Evolutionary conservation across 2,888 invertebrate species (phyloP), one percentile per base, ranked within the genome.

Genomic region (Nomada fabriciana): DNA sequence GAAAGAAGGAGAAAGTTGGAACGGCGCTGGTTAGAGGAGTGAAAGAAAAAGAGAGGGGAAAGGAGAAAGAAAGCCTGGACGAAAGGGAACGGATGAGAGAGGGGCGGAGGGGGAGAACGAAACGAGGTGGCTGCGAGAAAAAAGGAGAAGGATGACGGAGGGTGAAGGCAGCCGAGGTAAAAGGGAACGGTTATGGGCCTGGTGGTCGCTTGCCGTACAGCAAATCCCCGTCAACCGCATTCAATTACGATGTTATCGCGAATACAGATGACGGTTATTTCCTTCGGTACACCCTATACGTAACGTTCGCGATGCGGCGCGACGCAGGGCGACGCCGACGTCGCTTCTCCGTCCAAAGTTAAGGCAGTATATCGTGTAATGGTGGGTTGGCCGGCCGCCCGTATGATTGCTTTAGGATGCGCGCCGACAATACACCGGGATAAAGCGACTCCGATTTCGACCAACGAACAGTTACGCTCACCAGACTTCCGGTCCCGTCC

Each of bases 241-340:
- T 94, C 94, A 94, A 94, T 94, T 93, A 94, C 94, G 94, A 94
- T 94, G 93, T 93, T 94, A 94, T 94, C 94, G 93, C 93, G 94
- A 93, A 94, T 94, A 94, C 93, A 93, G 94, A 94, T 94, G 94
- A 94, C 94, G 93, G 94, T 93, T 94, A 94, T 94, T 94, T 94
- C 94, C 94, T 94, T 93, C 92, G 93, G 93, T 93, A 94, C 93
- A 94, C 93, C 94, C 94, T 93, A 93, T 93, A 93, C 91, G 92
- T 93, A 93, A 92, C 91, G 83, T 75, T 83, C 78, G 77, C 87
- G 82, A 82, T 80, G 78, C 75, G 85, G 79, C 82, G 73, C 70
- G 76, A 76, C 80, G 80, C 72, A 43, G 76, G 69, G 64, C 69
- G 72, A 71, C 78, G 86, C 84, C 88, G 83, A 68, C 89, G 86